Base-by-base conservation (phyloP, 2,888 invertebrate genomes). In the Spodoptera picta region DNA sequence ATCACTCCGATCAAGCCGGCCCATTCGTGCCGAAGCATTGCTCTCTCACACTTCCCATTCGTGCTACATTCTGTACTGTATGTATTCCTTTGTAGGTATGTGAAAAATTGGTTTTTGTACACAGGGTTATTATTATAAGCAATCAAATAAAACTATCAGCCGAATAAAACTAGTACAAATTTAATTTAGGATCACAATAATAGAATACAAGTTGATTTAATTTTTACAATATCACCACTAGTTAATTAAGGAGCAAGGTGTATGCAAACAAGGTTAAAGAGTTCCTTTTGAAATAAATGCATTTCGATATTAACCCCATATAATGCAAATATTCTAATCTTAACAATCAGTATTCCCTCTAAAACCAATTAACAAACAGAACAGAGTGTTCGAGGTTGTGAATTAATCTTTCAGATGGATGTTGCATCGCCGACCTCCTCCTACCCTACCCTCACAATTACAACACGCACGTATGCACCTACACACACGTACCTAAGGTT, bases 181-280 rank as follows among this genome's bases (percentile, higher is more conserved):
- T 93, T 94, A 92, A 93, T 93, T 92, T 89, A 92, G 89, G 88
- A 93, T 93, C 93, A 94, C 93, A 92, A 87, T 83, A 80, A 73
- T 75, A 79, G 79, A 84, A 84, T 83, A 80, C 81, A 85, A 75
- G 80, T 81, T 81, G 77, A 70, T 80, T 83, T 83, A 73, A 80
- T 80, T 77, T 36, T 83, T 78, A 88, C 82, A 88, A 81, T 85
- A 87, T 84, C 82, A 84, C 78, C 78, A 72, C 70, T 66, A 65
- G 65, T 69, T 73, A 72, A 67, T 67, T 50, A 72, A 58, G 65
- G 74, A 79, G 79, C 67, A 74, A 65, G 62, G 62, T 60, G 48
- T 53, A 46, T 60, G 65, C 65, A 65, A 42, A 63, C 51, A 51
- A 59, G 68, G 53, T 70, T 64, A 55, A 49, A 69, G 63, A 73